Conservation (phyloP, 1,140 invertebrate species). For the Drosophila parabipectinata region DNA sequence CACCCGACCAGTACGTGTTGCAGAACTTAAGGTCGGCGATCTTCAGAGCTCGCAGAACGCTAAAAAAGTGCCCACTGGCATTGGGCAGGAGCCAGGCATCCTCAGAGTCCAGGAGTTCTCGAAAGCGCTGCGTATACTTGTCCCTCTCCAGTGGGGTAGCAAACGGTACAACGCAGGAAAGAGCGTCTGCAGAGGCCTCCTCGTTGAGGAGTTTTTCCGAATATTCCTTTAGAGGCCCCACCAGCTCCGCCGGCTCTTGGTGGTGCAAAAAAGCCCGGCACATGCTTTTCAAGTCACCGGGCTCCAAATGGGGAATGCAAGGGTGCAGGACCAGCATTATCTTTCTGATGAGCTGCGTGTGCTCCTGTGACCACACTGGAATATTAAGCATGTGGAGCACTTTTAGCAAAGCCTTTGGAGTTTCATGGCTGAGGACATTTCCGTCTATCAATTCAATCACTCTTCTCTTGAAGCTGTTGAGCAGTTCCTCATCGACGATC, state of each 20-base stretch:
- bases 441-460: slow-evolving; percentile 40
- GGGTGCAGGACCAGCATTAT: slow-evolving; percentile 37
- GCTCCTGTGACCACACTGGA: slow-evolving; percentile 64
- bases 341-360: slow-evolving; percentile 59
- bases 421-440: slow-evolving; percentile 32
- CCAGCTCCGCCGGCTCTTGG: slow-evolving; percentile 68
- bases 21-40: slow-evolving; percentile 82
- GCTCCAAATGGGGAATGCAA: slow-evolving; percentile 46
- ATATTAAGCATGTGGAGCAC: slow-evolving; percentile 73
- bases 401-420: slow-evolving; percentile 65
- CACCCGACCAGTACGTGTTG: slow-evolving; percentile 83
- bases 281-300: slow-evolving; percentile 55
- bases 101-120: slow-evolving; percentile 62
- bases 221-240: slow-evolving; percentile 40
- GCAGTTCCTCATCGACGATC: slow-evolving; percentile 51
- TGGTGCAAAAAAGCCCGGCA: slow-evolving; percentile 70
- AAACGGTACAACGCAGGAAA: slow-evolving; percentile 72
- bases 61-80: slow-evolving; percentile 68
- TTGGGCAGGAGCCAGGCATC: slow-evolving; percentile 46
- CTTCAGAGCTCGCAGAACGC: slow-evolving; percentile 84
- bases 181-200: slow-evolving; percentile 46
- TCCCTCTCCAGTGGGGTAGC: slow-evolving; percentile 73
- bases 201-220: slow-evolving; percentile 46
- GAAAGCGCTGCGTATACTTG: slow-evolving; percentile 67
- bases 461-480: slow-evolving; percentile 55